Evolutionary conservation across 2,888 invertebrate genomes (phyloP).

Genomic region (Xanthorhoe spadicearia): DNA sequence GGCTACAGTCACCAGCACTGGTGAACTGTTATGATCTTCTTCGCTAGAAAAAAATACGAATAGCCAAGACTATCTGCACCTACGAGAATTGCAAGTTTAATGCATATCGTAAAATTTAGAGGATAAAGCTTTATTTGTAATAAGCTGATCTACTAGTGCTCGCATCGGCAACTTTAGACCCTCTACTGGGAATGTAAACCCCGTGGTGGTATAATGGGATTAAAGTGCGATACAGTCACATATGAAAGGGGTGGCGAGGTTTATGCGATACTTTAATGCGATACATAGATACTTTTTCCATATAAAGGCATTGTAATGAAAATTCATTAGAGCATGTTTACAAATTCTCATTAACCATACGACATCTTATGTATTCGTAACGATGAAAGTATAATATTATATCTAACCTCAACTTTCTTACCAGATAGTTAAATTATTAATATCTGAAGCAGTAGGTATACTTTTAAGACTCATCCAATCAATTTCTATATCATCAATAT

Average conservation of each 20-base stretch:
- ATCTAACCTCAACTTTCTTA: too few relatives aligned
- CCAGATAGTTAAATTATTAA: background rate
- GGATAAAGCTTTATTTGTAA: background rate
- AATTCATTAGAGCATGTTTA: background rate
- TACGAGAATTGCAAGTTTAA: too few relatives aligned
- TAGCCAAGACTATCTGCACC: too few relatives aligned
- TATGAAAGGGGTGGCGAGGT: background rate
- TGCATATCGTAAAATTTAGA: background rate
- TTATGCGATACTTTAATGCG: background rate
- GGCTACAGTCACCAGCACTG: too few relatives aligned
- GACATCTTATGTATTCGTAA: background rate
- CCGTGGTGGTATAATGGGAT: background rate
- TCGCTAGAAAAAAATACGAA: too few relatives aligned
- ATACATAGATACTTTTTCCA: background rate
- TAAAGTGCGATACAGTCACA: background rate
- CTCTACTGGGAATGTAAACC: background rate
- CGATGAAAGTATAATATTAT: background rate
- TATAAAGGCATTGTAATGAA: background rate
- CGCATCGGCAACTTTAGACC: background rate
- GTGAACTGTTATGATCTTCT: too few relatives aligned
- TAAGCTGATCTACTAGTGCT: background rate
- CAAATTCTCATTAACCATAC: background rate
- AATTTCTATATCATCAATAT: slow-evolving; percentile 1
- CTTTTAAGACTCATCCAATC: background rate
- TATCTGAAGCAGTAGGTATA: background rate